Evolutionary conservation across 2,113 vertebrate species (phyloP).

Genomic region (Carlito syrichta): DNA sequence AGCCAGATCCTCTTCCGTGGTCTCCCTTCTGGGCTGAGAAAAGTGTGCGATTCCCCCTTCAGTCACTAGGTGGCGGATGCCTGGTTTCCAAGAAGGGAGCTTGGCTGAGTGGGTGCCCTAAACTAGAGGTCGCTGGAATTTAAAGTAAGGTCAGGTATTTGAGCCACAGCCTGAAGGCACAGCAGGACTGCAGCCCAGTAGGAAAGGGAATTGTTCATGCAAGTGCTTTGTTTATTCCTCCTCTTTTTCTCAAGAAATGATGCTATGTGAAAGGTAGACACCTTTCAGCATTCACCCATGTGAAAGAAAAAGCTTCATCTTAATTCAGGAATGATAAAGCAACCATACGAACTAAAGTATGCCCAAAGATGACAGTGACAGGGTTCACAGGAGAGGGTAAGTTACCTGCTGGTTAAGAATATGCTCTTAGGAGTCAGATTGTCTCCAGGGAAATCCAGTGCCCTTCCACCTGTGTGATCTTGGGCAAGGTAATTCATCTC

Average conservation of each 20-base stretch:
- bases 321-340: background rate
- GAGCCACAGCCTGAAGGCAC: background rate
- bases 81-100: background rate
- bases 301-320: background rate
- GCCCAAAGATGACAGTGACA: background rate
- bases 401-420: background rate
- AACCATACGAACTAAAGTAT: background rate
- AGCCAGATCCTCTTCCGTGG: rapidly evolving
- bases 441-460: background rate
- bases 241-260: background rate
- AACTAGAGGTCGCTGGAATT: background rate
- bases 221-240: background rate
- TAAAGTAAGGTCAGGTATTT: background rate
- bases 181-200: background rate
- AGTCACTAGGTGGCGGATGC: constrained; percentile 11
- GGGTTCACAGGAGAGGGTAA: background rate
- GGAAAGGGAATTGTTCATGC: background rate
- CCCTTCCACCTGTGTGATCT: background rate
- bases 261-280: background rate
- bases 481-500: background rate
- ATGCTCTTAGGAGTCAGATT: background rate
- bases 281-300: background rate
- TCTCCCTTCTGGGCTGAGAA: background rate
- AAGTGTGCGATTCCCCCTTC: background rate
- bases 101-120: background rate